These are phyloP conservation scores for Echinometra lucunter DNA, from an alignment of 53 echinoderm and acorn worm species.

Conservation along the genomic window DNA sequence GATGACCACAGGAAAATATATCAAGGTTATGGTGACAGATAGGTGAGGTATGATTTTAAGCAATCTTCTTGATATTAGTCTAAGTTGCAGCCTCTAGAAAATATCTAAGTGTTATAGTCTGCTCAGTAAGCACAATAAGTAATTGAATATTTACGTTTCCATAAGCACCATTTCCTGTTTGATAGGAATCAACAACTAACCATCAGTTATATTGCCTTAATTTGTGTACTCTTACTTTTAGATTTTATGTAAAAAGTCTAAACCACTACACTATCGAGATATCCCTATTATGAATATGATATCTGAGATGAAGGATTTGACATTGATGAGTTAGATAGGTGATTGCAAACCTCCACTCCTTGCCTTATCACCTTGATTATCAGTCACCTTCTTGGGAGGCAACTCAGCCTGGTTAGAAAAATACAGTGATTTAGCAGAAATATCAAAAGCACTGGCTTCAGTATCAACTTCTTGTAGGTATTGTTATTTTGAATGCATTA, in stretches of 20 bases:
- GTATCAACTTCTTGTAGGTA: not conserved
- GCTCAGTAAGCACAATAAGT: no score
- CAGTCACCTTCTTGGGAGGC: slow-evolving; percentile 32
- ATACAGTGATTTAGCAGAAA: slow-evolving; percentile 34
- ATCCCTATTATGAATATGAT: not conserved
- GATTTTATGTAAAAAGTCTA: not conserved
- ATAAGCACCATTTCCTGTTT: no score
- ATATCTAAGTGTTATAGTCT: not conserved
- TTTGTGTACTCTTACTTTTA: no score
- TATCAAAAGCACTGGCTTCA: not conserved
- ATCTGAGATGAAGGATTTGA: not conserved
- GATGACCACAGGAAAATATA: slow-evolving; percentile 15
- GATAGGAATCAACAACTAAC: no score
- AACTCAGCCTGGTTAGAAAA: not conserved
- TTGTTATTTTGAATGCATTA: not conserved
- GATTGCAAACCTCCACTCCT: slow-evolving; percentile 21
- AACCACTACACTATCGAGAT: not conserved
- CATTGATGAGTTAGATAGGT: not conserved
- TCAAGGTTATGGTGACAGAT: slow-evolving; percentile 16
- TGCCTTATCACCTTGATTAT: slow-evolving; percentile 27
- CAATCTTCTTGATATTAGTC: not conserved
- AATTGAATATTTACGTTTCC: no score
- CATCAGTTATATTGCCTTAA: no score
- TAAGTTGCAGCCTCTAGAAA: not conserved
- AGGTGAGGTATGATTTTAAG: not conserved